Percentiles rank a stretch among this genome's conserved stretches.
Evolutionary conservation across 2,888 invertebrate genomes (phyloP).

Genomic region (Timema podura): DNA sequence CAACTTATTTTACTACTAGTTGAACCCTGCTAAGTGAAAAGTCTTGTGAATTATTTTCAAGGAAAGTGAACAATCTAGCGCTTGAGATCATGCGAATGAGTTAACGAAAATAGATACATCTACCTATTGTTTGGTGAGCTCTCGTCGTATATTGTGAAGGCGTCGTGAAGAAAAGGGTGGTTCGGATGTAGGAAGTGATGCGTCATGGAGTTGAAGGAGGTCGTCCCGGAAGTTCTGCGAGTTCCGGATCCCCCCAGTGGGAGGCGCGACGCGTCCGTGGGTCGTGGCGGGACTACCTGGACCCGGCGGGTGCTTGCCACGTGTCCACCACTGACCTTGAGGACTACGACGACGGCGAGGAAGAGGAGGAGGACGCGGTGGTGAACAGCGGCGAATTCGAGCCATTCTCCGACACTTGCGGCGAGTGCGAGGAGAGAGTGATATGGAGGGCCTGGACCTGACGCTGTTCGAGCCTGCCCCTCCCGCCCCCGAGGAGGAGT

Average conservation of each 20-base stretch:
- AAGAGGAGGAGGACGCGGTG: slow-evolving; percentile 8
- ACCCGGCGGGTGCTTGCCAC: slow-evolving; percentile 36
- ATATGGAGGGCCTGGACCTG: slow-evolving; percentile 65
- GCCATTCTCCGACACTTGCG: slow-evolving; percentile 49
- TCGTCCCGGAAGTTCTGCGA: slow-evolving; percentile 27
- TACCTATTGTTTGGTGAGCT: no score
- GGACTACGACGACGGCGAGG: slow-evolving; percentile 42
- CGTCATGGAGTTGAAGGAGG: background rate
- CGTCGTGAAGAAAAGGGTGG: no score
- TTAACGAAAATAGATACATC: no score
- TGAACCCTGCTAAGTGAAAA: no score
- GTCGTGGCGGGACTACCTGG: slow-evolving; percentile 43
- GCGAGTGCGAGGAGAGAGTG: slow-evolving; percentile 40
- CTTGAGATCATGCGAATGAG: no score
- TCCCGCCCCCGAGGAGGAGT: slow-evolving; percentile 44
- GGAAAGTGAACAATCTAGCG: no score
- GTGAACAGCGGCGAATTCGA: slow-evolving; percentile 45
- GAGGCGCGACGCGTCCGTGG: slow-evolving; percentile 38
- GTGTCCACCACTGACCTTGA: slow-evolving; percentile 47
- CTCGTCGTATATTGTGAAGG: no score
- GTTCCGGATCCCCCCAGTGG: slow-evolving; percentile 36
- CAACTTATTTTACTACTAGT: no score
- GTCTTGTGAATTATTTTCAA: no score
- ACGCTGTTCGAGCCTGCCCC: slow-evolving; percentile 60
- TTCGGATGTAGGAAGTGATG: no score